These are phyloP conservation scores for Pterocles burchelli DNA, from an alignment of 2,113 vertebrate genomes.

Conservation along the genomic window DNA sequence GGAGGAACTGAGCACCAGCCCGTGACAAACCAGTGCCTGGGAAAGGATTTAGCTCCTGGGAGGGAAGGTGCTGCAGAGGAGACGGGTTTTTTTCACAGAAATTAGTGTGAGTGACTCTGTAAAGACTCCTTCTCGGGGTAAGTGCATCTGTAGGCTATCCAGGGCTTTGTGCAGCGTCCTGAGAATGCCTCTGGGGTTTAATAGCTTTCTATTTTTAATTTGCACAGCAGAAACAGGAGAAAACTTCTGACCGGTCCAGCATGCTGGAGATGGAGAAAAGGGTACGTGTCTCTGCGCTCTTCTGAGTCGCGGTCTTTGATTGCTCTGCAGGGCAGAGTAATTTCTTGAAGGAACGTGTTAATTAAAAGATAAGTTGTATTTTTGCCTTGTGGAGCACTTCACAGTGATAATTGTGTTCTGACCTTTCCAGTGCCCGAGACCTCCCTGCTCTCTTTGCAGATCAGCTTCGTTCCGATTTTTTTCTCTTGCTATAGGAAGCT, in stretches of 20 bases:
- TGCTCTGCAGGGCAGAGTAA: conserved; percentile 1
- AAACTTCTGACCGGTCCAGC: conserved; percentile 87
- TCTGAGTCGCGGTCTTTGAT: neutral
- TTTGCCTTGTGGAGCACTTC: conserved; percentile 11
- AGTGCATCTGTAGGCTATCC: neutral
- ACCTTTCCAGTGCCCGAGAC: neutral
- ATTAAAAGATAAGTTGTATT: conserved; percentile 51
- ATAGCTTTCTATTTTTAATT: conserved; percentile 53
- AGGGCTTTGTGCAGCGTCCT: neutral
- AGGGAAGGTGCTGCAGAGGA: neutral
- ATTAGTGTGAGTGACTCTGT: neutral
- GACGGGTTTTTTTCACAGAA: neutral
- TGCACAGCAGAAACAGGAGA: conserved; percentile 86
- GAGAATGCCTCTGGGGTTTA: neutral
- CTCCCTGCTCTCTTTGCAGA: neutral
- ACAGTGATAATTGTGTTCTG: conserved; percentile 13
- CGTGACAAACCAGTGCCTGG: neutral
- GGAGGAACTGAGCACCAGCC: neutral
- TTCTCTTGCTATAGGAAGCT: neutral
- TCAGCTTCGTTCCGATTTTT: neutral
- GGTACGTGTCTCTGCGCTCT: conserved; percentile 74
- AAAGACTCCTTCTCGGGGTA: neutral
- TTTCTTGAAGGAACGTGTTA: conserved; percentile 33
- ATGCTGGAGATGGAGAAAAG: conserved; percentile 90
- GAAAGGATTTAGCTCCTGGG: neutral